Evolutionary conservation across 2,113 vertebrate genomes (phyloP).

Genomic region (Notiomystis cincta): DNA sequence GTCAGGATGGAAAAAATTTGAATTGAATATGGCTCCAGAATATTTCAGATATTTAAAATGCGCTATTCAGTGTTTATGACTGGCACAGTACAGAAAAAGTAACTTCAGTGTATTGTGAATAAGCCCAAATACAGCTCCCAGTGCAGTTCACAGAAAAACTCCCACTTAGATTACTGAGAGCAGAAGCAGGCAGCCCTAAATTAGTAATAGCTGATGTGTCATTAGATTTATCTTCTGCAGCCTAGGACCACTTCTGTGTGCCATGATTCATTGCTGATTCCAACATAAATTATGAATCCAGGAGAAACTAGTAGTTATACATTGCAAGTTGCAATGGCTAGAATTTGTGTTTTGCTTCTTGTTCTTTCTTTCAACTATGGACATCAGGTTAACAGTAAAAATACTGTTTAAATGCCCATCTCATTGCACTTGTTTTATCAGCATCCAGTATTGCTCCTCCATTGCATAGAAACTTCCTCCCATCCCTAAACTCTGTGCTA

Average conservation of each 20-base stretch:
- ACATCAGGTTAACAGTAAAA: not conserved
- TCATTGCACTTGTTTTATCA: not conserved
- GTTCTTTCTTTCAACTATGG: not conserved
- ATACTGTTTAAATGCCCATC: not conserved
- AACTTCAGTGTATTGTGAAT: not conserved
- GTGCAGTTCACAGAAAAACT: not conserved
- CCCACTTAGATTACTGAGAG: not conserved
- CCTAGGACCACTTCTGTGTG: not conserved
- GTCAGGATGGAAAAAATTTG: not conserved
- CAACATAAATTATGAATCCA: constrained; percentile 47
- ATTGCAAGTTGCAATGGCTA: not conserved
- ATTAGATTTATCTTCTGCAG: constrained; percentile 57
- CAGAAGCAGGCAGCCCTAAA: constrained; percentile 20
- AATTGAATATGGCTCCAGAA: not conserved
- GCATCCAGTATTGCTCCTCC: not conserved
- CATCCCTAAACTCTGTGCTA: not conserved
- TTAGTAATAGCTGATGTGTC: constrained; percentile 48
- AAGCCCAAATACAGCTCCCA: not conserved
- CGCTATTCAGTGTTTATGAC: not conserved
- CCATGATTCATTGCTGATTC: constrained; percentile 25
- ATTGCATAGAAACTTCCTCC: not conserved
- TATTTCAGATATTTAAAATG: not conserved
- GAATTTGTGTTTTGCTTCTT: not conserved
- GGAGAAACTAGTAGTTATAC: not conserved
- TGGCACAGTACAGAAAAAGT: not conserved